phyloP scores from a whole-genome alignment of 2,797 vertebrate species.

The Huso huso region DNA sequence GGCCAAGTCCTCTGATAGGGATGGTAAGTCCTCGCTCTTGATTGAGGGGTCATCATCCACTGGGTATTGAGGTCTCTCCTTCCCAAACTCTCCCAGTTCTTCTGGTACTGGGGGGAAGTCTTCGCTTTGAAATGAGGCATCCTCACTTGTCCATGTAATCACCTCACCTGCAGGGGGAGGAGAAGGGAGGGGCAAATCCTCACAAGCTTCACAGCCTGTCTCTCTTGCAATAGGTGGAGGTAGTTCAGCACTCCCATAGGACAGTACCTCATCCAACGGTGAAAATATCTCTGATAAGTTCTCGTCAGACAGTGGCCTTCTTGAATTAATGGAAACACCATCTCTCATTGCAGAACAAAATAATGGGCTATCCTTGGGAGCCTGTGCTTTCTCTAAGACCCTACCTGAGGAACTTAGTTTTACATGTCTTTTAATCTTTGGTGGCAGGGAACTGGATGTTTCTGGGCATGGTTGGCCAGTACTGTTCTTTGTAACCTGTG shows the following conservation, averaged over 20 bases:
- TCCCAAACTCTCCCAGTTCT: conserved; percentile 20
- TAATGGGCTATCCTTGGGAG: not conserved
- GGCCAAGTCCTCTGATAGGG: conserved; percentile 35
- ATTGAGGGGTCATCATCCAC: conserved; percentile 40
- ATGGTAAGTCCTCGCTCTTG: conserved; percentile 34
- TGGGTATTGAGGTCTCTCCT: conserved; percentile 11
- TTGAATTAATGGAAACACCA: not conserved
- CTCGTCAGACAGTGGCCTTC: not conserved
- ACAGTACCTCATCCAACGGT: conserved; percentile 52
- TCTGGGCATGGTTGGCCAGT: conserved; percentile 5
- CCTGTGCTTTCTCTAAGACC: conserved; percentile 4
- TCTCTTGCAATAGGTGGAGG: conserved; percentile 34
- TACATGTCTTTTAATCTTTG: not conserved
- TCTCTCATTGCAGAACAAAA: no score
- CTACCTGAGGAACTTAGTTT: not conserved
- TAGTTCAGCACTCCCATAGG: conserved; percentile 54
- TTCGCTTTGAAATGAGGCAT: conserved; percentile 6
- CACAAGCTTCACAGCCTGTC: conserved; percentile 21
- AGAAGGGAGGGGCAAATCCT: conserved; percentile 30
- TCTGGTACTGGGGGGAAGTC: conserved; percentile 47
- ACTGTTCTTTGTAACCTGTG: no score
- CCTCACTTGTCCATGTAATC: conserved; percentile 35
- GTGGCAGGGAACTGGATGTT: not conserved
- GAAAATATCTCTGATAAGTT: conserved; percentile 49
- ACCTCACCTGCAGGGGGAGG: conserved; percentile 36